Base-by-base conservation (phyloP, 2,797 vertebrate genomes). In the Tinamus major region DNA sequence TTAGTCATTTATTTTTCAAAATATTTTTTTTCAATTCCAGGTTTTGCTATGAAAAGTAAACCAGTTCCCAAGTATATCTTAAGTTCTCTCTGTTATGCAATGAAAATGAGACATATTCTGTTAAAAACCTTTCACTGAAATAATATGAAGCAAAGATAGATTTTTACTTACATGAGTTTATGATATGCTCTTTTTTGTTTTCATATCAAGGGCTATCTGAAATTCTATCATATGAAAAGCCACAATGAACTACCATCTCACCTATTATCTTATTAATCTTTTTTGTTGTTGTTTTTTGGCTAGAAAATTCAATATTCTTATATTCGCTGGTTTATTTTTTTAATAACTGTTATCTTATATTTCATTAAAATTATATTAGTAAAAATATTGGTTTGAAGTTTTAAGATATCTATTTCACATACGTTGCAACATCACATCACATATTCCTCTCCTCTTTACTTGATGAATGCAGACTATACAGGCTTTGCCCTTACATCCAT, bases 211-310 rank as follows among this genome's bases (percentile, higher is more conserved):
- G 27, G 29, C 19, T 79, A 85, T 39, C 23, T 79, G n/a, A 69
- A 55, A 82, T 51, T 13, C 31, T 67, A 79, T 24, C 56, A 77
- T n/a, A 68, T 35, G 83, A 88, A 81, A 44, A 39, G 69, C 15
- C 27, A 70, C 26, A 61, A 61, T 0, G 1, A 94, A 58, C 33
- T 56, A 76, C 59, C 21, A 58, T 58, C 61, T 76, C 82, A 87
- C 35, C 79, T 56, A 53, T 37, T 78, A 84, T 75, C 72, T 95
- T 82, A 81, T 84, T 88, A 94, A 85, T 69, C 75, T 59, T 90
- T 29, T 29, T 29, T 55, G 69, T 15, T 64, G 72, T 83, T 91
- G 93, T 71, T 44, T 44, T 44, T 44, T 49, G n/a, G 39, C 76
- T 72, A 83, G 62, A 83, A 87, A 51, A 31, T 78, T 3, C 5